Conservation (phyloP, 1,140 invertebrate species). For the Plectrocnemia conspersa region DNA sequence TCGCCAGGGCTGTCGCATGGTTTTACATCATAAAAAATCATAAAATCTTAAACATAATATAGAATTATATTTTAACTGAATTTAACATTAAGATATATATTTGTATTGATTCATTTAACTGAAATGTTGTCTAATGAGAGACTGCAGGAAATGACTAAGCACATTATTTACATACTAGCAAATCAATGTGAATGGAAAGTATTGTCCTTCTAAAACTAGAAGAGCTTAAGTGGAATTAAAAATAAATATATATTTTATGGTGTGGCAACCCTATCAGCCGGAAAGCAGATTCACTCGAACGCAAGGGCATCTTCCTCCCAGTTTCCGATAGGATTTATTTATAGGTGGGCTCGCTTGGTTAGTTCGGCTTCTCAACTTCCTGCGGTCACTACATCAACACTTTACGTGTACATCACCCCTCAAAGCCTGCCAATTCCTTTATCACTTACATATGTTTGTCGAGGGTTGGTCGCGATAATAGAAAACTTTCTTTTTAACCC, state of each 20-base stretch:
- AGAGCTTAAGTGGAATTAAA: no score
- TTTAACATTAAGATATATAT: no score
- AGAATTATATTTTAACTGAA: no score
- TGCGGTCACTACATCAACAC: constrained; percentile 29
- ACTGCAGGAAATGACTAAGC: no score
- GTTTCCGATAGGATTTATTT: constrained; percentile 29
- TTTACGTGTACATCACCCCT: constrained; percentile 19
- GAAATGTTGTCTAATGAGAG: no score
- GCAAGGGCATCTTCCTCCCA: neutral
- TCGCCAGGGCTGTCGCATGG: constrained; percentile 11
- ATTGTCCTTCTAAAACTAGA: no score
- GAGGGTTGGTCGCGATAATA: neutral
- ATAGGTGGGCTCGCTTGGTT: constrained; percentile 23
- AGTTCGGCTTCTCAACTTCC: constrained; percentile 14
- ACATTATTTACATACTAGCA: no score
- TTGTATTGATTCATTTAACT: no score
- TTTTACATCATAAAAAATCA: no score
- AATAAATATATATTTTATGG: neutral
- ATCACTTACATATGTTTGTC: constrained; percentile 12
- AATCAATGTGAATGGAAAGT: no score
- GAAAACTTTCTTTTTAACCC: no score
- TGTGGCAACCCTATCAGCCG: constrained; percentile 8
- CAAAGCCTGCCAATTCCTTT: constrained; percentile 15
- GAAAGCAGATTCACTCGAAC: neutral
- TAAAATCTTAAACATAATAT: no score